These are phyloP conservation scores for Zapornia atra DNA, from an alignment of 2,113 vertebrate species.

Conservation along the genomic window DNA sequence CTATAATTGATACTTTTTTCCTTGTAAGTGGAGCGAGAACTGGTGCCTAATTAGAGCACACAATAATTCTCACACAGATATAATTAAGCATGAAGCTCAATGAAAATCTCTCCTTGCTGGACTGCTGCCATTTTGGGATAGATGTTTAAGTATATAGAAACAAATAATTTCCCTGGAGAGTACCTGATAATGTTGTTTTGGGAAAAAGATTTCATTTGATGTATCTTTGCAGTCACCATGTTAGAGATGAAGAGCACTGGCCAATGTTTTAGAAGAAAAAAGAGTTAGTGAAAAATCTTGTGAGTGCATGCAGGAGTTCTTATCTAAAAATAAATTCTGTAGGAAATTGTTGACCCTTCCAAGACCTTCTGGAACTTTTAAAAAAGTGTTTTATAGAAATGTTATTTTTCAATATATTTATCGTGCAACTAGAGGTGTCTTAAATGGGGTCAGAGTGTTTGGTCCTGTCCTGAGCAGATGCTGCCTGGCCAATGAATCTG, in stretches of 20 bases:
- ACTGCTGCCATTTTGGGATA: constrained; percentile 7
- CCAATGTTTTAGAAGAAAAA: background rate
- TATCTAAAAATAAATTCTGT: background rate
- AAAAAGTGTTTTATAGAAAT: background rate
- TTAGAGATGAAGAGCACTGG: background rate
- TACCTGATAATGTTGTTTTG: background rate
- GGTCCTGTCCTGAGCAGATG: background rate
- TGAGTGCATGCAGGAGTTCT: background rate
- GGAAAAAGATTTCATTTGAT: background rate
- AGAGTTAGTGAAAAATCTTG: background rate
- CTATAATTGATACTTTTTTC: constrained; percentile 67
- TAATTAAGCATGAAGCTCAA: constrained; percentile 69
- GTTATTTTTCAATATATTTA: background rate
- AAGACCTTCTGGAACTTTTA: background rate
- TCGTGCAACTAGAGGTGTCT: background rate
- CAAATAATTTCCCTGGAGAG: background rate
- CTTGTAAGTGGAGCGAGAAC: constrained; percentile 53
- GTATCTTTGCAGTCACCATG: background rate
- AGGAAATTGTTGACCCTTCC: background rate
- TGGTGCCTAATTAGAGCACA: constrained; percentile 60
- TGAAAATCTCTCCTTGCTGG: constrained; percentile 52
- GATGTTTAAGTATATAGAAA: background rate
- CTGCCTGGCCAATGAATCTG: background rate
- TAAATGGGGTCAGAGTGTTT: background rate
- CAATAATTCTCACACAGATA: constrained; percentile 49